A percentile compares a stretch with the other conserved stretches of the same genome.
These are phyloP conservation scores for Drosophila meridionalis DNA, from an alignment of 2,888 invertebrate species.

Conservation along the genomic window DNA sequence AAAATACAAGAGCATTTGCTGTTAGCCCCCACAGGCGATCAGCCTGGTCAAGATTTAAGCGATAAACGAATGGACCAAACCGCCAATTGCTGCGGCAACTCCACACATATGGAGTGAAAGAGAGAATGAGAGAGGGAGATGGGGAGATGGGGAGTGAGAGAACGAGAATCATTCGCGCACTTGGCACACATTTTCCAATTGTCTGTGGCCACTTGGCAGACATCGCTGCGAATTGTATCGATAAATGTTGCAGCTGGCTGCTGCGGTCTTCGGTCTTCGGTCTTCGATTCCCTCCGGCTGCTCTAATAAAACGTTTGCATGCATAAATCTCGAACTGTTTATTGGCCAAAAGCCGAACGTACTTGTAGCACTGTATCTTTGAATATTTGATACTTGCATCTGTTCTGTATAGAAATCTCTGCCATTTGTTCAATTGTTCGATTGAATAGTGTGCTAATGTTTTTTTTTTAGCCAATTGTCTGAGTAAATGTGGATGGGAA, in stretches of 20 bases:
- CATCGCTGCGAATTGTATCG: conserved; percentile 58
- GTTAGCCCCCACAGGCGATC: conserved; percentile 29
- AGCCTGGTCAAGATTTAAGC: conserved; percentile 44
- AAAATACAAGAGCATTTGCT: conserved; percentile 33
- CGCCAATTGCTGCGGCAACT: conserved; percentile 42
- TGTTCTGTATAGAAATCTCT: conserved; percentile 20
- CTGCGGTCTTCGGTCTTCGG: conserved; percentile 44
- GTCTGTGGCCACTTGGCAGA: conserved; percentile 59
- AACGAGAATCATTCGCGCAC: conserved; percentile 39
- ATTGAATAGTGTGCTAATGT: conserved; percentile 50
- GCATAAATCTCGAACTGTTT: conserved; percentile 69
- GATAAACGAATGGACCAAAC: conserved; percentile 53
- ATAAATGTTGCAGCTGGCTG: conserved; percentile 59
- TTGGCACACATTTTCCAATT: conserved; percentile 57
- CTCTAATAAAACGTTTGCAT: conserved; percentile 55
- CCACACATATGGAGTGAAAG: background rate
- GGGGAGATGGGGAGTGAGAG: background rate
- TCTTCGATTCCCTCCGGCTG: conserved; percentile 11
- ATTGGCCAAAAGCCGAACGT: conserved; percentile 32
- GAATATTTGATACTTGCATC: conserved; percentile 34
- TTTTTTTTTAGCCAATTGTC: conserved; percentile 19
- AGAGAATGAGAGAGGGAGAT: background rate
- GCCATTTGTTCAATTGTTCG: conserved; percentile 14
- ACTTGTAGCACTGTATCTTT: conserved; percentile 16
- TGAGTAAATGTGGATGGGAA: conserved; percentile 18